Percentiles rank a stretch among this genome's conserved stretches.
Conservation (phyloP, 2,888 invertebrate species). For the Epinotia brunnichana region DNA sequence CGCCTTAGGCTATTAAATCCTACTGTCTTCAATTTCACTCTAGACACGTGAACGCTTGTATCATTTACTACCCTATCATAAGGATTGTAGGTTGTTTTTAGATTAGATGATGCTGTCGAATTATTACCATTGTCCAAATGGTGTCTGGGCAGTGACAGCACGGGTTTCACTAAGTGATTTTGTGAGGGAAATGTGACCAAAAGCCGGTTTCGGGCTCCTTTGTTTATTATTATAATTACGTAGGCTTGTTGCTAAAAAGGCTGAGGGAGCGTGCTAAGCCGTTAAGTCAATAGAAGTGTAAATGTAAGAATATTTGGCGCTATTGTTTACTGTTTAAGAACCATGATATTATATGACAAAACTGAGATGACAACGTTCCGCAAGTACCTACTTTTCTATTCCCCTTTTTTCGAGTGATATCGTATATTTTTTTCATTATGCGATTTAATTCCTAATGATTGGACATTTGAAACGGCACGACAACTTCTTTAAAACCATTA, state of each 20-base stretch:
- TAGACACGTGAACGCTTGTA: not conserved
- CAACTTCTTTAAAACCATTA: too few relatives aligned
- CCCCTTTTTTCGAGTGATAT: not conserved
- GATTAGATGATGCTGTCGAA: slow-evolving; percentile 49
- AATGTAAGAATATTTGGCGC: slow-evolving; percentile 17
- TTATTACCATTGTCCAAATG: slow-evolving; percentile 60
- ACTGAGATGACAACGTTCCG: not conserved
- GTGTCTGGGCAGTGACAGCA: slow-evolving; percentile 61
- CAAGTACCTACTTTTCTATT: not conserved
- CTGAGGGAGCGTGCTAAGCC: slow-evolving; percentile 37
- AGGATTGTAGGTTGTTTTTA: slow-evolving; percentile 36
- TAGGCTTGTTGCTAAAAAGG: slow-evolving; percentile 45
- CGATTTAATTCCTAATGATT: too few relatives aligned
- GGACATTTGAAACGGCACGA: too few relatives aligned
- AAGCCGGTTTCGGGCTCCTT: slow-evolving; percentile 52
- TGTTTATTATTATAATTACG: slow-evolving; percentile 52
- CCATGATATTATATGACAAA: not conserved
- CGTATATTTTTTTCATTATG: too few relatives aligned
- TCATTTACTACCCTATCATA: slow-evolving; percentile 11
- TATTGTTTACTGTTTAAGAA: slow-evolving; percentile 8
- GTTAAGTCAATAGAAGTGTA: slow-evolving; percentile 36
- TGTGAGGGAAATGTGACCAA: slow-evolving; percentile 57
- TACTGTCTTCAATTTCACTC: not conserved
- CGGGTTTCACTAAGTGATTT: slow-evolving; percentile 68
- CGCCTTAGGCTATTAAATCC: slow-evolving; percentile 19